Base-by-base conservation (phyloP, 2,797 vertebrate species). In the Microchirus variegatus region DNA sequence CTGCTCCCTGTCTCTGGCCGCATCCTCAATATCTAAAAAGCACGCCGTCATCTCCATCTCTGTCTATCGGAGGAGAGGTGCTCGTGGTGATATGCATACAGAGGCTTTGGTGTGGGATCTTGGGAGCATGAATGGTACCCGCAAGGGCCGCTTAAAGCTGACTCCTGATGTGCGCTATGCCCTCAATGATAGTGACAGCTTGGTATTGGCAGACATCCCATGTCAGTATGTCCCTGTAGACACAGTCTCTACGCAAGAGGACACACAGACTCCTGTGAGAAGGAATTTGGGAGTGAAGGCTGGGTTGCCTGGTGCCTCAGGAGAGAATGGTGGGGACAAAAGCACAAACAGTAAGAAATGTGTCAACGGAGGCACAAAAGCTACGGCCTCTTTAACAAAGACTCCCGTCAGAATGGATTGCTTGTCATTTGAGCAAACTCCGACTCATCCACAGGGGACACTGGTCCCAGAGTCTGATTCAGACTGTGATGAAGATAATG, bases 121-220 rank as follows among this genome's bases (percentile, higher is more conserved):
- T 54, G 93, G 91, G 6, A 97, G 96, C 83, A 89, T 96, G 85
- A 96, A 97, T 65, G 94, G 94, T 46, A 97, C 95, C 13, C 90
- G 94, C n/a, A 95, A 93, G 37, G 92, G 93, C 15, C 90, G 73
- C 18, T 64, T 88, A 35, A 92, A 93, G 75, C 85, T 97, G 65
- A 90, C 84, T 3, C 95, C 95, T 7, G 85, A 94, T 1, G 88
- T 95, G 2, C 93, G 90, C 18, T 95, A 96, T 37, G 90, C 91
- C 41, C 91, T 97, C 47, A 82, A 75, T 8, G 88, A 95, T 31
- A 88, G 90, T 22, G 94, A 97, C 48, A 63, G 80, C 45, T 80
- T 97, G 77, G 74, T 94, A 63, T 78, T 97, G 63, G 95, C 95
- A 1, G 95, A 97, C 53, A 90, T 97, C 70, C 94, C 93, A 2